A percentile compares a stretch with the other conserved stretches of the same genome.
phyloP scores from a whole-genome alignment of 2,888 invertebrate species.

The Teinopalpus imperialis region DNA sequence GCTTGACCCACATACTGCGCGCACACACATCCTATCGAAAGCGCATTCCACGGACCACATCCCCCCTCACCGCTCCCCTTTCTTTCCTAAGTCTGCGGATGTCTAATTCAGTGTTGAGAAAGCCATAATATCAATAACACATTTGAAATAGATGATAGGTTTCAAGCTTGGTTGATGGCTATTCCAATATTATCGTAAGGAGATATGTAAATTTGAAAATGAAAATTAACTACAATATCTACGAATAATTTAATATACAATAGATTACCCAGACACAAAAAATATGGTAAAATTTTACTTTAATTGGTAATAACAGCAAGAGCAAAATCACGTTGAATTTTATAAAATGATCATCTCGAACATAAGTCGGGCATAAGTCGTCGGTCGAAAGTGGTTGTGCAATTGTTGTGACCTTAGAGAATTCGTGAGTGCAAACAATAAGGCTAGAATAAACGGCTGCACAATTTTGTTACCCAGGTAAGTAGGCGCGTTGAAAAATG shows the following conservation, averaged over 20 bases:
- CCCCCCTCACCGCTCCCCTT: slow-evolving; percentile 23
- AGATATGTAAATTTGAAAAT: too few species aligned
- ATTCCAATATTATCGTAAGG: too few species aligned
- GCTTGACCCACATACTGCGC: slow-evolving; percentile 54
- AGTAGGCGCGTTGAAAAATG: slow-evolving; percentile 58
- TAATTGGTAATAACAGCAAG: too few species aligned
- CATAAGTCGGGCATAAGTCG: slow-evolving; percentile 1
- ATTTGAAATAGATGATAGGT: too few species aligned
- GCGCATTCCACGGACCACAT: slow-evolving; percentile 40
- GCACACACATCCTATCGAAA: slow-evolving; percentile 43
- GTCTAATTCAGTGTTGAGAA: not conserved
- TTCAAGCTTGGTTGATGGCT: too few species aligned
- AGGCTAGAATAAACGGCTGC: slow-evolving; percentile 32
- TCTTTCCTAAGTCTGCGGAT: not conserved
- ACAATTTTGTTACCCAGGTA: slow-evolving; percentile 35
- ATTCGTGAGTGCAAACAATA: slow-evolving; percentile 28
- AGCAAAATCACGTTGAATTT: too few species aligned
- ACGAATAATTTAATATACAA: too few species aligned
- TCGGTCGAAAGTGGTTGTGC: slow-evolving; percentile 18
- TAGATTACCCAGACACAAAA: too few species aligned
- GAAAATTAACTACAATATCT: too few species aligned
- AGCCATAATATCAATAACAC: too few species aligned
- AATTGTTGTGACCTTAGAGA: slow-evolving; percentile 25
- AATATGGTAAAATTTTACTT: too few species aligned
- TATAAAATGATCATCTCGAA: not conserved